phyloP scores from a whole-genome alignment of 2,113 vertebrate species.

The Sitta europaea region DNA sequence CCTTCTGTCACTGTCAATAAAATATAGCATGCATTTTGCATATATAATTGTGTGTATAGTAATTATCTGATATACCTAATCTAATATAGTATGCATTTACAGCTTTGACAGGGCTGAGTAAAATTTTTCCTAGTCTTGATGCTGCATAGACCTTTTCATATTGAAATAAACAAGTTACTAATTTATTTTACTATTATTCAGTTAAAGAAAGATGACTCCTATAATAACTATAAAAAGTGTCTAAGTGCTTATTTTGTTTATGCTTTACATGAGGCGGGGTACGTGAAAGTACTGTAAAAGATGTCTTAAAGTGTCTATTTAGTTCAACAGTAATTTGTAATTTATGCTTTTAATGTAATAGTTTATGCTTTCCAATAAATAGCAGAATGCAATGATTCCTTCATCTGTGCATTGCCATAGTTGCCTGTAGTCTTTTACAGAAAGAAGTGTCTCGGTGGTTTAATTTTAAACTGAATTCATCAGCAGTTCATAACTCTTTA shows the following conservation, averaged over 20 bases:
- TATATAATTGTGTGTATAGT: neutral
- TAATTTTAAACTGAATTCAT: neutral
- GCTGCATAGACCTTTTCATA: neutral
- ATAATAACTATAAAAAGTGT: neutral
- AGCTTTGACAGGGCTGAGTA: neutral
- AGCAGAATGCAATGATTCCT: neutral
- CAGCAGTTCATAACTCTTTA: neutral
- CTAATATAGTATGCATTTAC: neutral
- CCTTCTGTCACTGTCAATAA: neutral
- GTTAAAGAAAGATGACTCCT: neutral
- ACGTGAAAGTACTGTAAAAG: neutral
- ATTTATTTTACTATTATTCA: neutral
- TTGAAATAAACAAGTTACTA: neutral
- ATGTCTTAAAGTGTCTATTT: neutral
- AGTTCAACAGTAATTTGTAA: neutral
- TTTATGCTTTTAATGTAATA: neutral
- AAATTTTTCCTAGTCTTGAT: neutral
- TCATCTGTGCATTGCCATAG: neutral
- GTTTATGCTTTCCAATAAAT: neutral
- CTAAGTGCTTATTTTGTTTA: neutral
- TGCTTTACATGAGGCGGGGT: neutral
- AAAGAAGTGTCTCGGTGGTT: neutral
- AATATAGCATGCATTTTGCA: neutral
- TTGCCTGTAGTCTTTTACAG: neutral
- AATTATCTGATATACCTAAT: neutral